Conservation (phyloP, 1,140 invertebrate genomes). For the Sesamia nonagrioides region DNA sequence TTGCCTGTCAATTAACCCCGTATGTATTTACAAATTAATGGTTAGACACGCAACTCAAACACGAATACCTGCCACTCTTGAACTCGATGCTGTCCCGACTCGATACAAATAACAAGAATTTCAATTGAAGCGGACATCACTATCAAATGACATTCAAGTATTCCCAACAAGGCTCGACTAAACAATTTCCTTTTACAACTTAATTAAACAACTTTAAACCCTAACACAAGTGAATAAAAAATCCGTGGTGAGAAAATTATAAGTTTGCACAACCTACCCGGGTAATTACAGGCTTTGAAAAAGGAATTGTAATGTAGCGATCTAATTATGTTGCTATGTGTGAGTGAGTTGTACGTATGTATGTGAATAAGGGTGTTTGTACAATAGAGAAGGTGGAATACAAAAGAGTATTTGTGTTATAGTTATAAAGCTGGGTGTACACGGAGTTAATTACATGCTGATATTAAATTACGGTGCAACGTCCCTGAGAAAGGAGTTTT, state of each 20-base stretch:
- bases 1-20: conserved; percentile 20
- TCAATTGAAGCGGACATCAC: conserved; percentile 32
- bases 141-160: conserved; percentile 84
- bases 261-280: conserved; percentile 62
- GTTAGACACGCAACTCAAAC: conserved; percentile 18
- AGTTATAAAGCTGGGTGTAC: conserved; percentile 22
- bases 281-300: conserved; percentile 74
- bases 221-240: conserved; percentile 55
- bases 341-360: conserved; percentile 59
- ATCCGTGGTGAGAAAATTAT: conserved; percentile 23
- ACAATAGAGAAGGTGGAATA: conserved; percentile 42
- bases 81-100: neutral
- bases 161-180: conserved; percentile 77
- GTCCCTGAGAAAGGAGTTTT: neutral
- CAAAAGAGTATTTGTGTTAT: conserved; percentile 39
- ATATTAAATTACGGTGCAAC: conserved; percentile 20
- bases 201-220: conserved; percentile 58
- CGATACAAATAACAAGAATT: conserved; percentile 28
- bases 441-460: conserved; percentile 27
- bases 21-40: conserved; percentile 17
- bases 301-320: conserved; percentile 75
- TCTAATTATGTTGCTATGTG: conserved; percentile 74
- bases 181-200: conserved; percentile 55
- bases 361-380: conserved; percentile 34
- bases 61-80: conserved; percentile 7